These are phyloP conservation scores for Dendropsophus ebraccatus DNA, from an alignment of 2,113 vertebrate species.

Conservation along the genomic window DNA sequence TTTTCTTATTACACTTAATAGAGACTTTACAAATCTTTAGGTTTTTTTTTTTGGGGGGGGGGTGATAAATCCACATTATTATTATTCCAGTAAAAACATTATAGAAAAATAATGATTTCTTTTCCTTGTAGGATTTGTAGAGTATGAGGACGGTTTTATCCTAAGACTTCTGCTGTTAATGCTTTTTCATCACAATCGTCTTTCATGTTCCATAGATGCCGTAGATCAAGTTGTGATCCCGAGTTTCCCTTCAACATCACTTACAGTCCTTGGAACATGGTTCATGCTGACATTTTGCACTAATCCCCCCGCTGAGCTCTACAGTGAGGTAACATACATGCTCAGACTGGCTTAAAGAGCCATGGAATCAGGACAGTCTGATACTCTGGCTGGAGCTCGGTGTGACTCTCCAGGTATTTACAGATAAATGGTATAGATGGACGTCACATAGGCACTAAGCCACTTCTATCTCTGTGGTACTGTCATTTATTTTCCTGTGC, in stretches of 20 bases:
- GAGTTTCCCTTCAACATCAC: constrained; percentile 42
- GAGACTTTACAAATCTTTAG: not conserved
- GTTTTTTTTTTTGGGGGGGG: not conserved
- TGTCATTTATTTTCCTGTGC: not conserved
- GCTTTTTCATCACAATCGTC: not conserved
- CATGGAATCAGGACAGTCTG: constrained; percentile 14
- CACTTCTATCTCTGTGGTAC: not conserved
- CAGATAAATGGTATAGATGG: constrained; percentile 1
- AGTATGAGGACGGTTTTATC: not conserved
- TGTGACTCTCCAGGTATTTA: not conserved
- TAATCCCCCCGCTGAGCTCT: constrained; percentile 37
- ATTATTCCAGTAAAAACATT: not conserved
- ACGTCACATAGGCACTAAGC: not conserved
- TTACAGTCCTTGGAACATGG: constrained; percentile 30
- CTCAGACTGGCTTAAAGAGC: constrained; percentile 40
- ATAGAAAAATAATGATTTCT: not conserved
- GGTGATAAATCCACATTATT: not conserved
- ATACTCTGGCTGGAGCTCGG: constrained; percentile 13
- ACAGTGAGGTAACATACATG: constrained; percentile 37
- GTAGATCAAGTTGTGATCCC: constrained; percentile 11
- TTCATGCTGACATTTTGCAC: constrained; percentile 45
- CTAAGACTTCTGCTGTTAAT: not conserved
- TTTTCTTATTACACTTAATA: not conserved
- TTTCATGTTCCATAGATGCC: constrained; percentile 23
- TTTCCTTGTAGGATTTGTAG: not conserved